Evolutionary conservation across 2,113 vertebrate genomes (phyloP).

Genomic region (Carassius gibelio): DNA sequence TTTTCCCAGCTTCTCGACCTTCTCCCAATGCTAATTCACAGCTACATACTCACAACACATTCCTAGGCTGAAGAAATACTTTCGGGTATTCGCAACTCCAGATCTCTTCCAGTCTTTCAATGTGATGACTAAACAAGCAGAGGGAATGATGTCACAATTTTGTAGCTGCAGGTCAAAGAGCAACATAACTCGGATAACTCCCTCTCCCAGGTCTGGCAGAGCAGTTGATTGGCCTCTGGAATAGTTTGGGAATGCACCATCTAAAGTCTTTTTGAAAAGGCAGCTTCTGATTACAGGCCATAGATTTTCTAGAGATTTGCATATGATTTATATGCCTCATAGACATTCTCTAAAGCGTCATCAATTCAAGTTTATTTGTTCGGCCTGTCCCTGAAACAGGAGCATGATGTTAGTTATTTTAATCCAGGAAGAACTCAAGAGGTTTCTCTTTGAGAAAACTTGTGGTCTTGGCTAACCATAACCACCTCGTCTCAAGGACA

Average conservation of each 20-base stretch:
- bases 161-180: constrained; percentile 20
- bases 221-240: not conserved
- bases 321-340: not conserved
- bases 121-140: constrained; percentile 46
- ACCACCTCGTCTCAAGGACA: constrained; percentile 5
- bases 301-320: not conserved
- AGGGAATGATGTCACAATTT: constrained; percentile 54
- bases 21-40: constrained; percentile 32
- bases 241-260: constrained; percentile 5
- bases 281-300: constrained; percentile 2
- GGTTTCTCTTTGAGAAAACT: not conserved
- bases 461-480: constrained; percentile 35
- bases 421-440: constrained; percentile 5
- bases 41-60: constrained; percentile 49
- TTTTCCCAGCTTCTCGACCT: constrained; percentile 43
- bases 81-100: constrained; percentile 23
- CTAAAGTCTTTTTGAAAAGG: not conserved
- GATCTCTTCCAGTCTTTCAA: constrained; percentile 8
- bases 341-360: not conserved
- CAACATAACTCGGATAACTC: constrained; percentile 41
- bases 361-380: constrained; percentile 6
- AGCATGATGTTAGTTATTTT: not conserved
- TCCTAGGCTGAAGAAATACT: constrained; percentile 56
- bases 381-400: not conserved
- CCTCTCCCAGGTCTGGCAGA: not conserved